A percentile compares a stretch with the other conserved stretches of the same genome.
phyloP scores from a whole-genome alignment of 53 echinoderm and acorn worm genomes.

The Apostichopus leukothele region DNA sequence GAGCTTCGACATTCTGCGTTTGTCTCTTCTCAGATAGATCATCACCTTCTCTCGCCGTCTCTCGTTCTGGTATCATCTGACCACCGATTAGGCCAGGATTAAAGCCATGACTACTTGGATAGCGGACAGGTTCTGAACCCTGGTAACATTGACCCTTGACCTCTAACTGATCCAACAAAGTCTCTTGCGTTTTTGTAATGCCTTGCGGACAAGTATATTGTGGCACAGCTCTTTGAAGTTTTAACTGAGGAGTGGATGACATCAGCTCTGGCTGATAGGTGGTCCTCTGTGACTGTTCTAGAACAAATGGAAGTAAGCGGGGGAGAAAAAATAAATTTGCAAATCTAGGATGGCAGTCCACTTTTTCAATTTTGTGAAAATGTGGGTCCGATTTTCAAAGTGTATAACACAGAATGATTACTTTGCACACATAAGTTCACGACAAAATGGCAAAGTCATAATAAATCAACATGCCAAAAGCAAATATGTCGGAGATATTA shows the following conservation, averaged over 20 bases:
- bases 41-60: not conserved
- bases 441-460: too few species aligned
- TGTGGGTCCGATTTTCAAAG: too few species aligned
- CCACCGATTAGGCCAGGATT: not conserved
- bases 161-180: not conserved
- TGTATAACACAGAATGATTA: too few species aligned
- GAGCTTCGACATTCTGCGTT: not conserved
- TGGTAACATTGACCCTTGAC: not conserved
- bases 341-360: too few species aligned
- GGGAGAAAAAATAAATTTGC: too few species aligned
- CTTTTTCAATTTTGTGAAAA: too few species aligned
- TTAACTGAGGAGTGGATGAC: slow-evolving; percentile 11
- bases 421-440: too few species aligned
- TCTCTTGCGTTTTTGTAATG: not conserved
- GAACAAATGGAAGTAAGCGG: too few species aligned
- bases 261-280: slow-evolving; percentile 14
- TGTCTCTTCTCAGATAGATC: not conserved
- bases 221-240: not conserved
- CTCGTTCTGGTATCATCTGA: slow-evolving; percentile 31
- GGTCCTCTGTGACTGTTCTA: not conserved
- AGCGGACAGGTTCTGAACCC: not conserved
- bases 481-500: too few species aligned
- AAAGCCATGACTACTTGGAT: not conserved
- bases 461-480: too few species aligned
- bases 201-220: not conserved